These are phyloP conservation scores for Strix aluco DNA, from an alignment of 2,113 vertebrate genomes.

Conservation along the genomic window DNA sequence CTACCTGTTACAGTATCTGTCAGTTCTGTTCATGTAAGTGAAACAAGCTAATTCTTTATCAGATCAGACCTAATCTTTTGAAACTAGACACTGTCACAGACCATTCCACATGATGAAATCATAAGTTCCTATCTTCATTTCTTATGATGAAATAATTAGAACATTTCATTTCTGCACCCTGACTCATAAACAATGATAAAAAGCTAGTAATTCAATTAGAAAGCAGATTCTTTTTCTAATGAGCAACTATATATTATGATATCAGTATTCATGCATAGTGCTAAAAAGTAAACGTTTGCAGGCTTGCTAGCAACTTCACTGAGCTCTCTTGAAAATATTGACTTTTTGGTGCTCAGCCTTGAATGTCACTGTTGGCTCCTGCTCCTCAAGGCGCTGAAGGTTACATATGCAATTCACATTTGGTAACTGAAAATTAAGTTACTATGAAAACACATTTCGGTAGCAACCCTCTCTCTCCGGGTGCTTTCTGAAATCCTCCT, in stretches of 20 bases:
- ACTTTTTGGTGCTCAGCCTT: neutral
- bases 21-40: neutral
- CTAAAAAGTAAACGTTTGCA: neutral
- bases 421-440: neutral
- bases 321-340: neutral
- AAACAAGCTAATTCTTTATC: neutral
- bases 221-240: neutral
- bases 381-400: neutral
- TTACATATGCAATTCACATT: neutral
- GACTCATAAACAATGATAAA: conserved; percentile 14
- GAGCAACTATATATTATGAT: neutral
- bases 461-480: neutral
- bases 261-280: neutral
- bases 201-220: conserved; percentile 36
- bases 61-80: conserved; percentile 7
- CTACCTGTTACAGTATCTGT: neutral
- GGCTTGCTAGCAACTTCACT: neutral
- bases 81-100: neutral
- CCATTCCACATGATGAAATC: neutral
- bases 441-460: neutral
- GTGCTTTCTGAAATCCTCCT: neutral
- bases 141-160: conserved; percentile 26
- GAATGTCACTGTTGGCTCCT: neutral
- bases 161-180: neutral
- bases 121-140: neutral